Conservation (phyloP, 2,797 vertebrate species). For the Xerus rutilus region DNA sequence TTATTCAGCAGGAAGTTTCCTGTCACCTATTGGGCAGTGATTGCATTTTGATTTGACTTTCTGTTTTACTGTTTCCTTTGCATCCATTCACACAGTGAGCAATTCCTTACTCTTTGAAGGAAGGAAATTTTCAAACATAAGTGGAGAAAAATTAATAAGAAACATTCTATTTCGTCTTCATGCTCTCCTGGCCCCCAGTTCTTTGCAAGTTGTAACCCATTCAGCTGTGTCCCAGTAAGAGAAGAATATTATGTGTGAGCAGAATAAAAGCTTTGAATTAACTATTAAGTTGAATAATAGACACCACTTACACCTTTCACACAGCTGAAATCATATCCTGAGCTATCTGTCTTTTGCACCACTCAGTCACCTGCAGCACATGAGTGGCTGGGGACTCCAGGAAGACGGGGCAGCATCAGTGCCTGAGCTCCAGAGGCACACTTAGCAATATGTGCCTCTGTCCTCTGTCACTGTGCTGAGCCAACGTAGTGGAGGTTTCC, state of each 20-base stretch:
- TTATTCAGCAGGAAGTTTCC: background rate
- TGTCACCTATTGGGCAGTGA: no score
- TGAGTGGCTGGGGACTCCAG: background rate
- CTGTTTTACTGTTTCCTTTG: background rate
- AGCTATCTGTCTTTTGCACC: background rate
- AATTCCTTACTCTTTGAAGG: background rate
- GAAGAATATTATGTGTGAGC: background rate
- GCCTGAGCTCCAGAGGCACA: background rate
- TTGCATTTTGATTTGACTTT: background rate
- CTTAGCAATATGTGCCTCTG: background rate
- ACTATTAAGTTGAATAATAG: background rate
- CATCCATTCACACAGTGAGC: background rate
- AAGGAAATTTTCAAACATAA: background rate
- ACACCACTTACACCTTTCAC: background rate
- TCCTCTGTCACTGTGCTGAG: background rate
- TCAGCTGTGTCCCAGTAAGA: background rate
- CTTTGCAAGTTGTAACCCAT: background rate
- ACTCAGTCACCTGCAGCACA: background rate
- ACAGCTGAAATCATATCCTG: background rate
- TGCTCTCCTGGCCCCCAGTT: background rate
- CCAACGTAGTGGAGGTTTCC: background rate
- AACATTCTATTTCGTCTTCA: no score
- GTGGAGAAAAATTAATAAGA: background rate
- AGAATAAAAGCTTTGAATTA: background rate
- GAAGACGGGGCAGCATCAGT: background rate